Evolutionary conservation across 2,797 vertebrate species (phyloP), one percentile per base, ranked within the genome.

Genomic region (Micropoecilia bifurca): DNA sequence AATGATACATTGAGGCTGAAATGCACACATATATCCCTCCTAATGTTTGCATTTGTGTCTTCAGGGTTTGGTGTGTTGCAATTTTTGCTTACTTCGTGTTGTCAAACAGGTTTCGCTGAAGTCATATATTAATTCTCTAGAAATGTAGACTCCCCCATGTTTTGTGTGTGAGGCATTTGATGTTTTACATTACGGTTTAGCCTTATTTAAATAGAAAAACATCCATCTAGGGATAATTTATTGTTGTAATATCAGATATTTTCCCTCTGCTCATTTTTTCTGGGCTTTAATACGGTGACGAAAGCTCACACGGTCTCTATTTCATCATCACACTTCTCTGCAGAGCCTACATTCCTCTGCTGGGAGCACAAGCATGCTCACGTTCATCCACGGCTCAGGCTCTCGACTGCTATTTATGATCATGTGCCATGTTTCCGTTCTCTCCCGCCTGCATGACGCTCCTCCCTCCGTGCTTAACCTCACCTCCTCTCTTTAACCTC

Each of bases 401-500:
- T 75, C 79, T 78, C 71, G 61, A 20, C 75, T 77, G 78, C 85
- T 91, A 85, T 90, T 93, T 90, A 85, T 91, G 90, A 92, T 92
- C 88, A 90, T 90, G 88, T 88, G 87, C 88, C 90, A 89, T 91
- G 85, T 92, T 94, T 93, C 92, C 90, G 80, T 83, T 84, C 84
- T 75, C 87, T 75, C 80, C 80, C 47, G 33, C 85, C 86, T 90
- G 87, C 74, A 80, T 93, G 90, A 91, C 87, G 73, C 83, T 82
- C 63, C 87, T 76, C 81, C 85, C 80, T 77, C 83, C 74, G 46
- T 81, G 82, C 88, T 88, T 85, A 89, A 91, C 88, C 82, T 90
- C 86, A 59, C 83, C 87, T 84, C 80, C 79, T 78, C 84, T 48
- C 79, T 81, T 71, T 83, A 77, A 80, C 91, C 63, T 83, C 25